Evolutionary conservation across 2,113 vertebrate species (phyloP), one percentile per base, ranked within the genome.

Genomic region (Hippoglossus stenolepis): DNA sequence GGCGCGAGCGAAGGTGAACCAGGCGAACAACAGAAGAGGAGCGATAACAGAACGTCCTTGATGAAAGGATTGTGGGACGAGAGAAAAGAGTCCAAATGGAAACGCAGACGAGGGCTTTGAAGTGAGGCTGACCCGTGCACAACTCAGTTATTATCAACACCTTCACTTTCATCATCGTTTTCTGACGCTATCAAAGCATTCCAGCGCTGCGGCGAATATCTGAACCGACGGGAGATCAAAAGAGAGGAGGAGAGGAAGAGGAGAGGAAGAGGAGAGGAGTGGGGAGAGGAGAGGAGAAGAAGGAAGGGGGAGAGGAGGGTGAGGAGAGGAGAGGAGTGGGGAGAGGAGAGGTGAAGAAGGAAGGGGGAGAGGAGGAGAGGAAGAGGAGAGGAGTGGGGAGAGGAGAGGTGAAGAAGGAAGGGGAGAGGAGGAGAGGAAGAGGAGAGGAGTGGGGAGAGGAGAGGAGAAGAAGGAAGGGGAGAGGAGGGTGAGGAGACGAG

Each of bases 21-120:
- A 43, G 45, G 17, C 4, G 45, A 49, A 45, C 24, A 28, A 17
- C 0, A 51, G 49, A 21, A 56, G n/a, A 56, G 1, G 54, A 11
- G 54, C 9, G 54, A 43, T 11, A 21, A 2, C 10, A 13, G 21
- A 56, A 23, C n/a, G 14, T 49, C 13, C 17, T 5, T 18, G 45
- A 49, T 56, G 62, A 80, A 79, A 72, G 58, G 26, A 58, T 38
- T 35, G 24, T n/a, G 5, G 14, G 0, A 9, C 4, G 21, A 45
- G 23, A 23, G 9, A 1, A 49, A 15, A 45, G 38, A 40, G 11
- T 9, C 11, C 0, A 43, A 43, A 43, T 13, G 40, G 40, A 12
- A 31, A 43, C 38, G 38, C 38, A 62, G 65, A 43, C 10, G 28
- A 13, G 3, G 80, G 40, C 80, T 84, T 87, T 90, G 83, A 89